Conservation (phyloP, 1,140 invertebrate genomes). For the Brachionus rotundiformis region DNA sequence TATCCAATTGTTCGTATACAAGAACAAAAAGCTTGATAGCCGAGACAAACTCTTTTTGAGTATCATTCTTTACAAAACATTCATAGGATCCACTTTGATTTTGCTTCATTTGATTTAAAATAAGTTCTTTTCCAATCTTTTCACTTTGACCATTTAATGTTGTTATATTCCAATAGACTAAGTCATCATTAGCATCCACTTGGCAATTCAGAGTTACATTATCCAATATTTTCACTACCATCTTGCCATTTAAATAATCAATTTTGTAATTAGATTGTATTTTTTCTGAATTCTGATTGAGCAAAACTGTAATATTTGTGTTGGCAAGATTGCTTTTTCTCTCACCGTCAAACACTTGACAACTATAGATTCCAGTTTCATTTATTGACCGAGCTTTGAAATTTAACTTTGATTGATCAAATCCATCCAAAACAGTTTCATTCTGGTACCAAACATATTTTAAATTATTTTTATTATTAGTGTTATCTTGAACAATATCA, state of each 20-base stretch:
- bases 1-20: neutral
- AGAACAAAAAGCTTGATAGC: neutral
- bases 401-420: neutral
- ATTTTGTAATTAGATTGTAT: neutral
- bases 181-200: neutral
- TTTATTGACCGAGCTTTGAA: neutral
- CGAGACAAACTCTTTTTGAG: neutral
- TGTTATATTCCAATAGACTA: neutral
- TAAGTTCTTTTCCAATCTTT: neutral
- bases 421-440: neutral
- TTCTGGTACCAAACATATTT: neutral
- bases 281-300: neutral
- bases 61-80: neutral
- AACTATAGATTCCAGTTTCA: neutral
- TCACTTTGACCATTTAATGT: neutral
- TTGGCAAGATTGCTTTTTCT: neutral
- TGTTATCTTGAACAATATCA: neutral
- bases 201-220: neutral
- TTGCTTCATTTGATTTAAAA: neutral
- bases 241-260: neutral
- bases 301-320: neutral
- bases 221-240: neutral
- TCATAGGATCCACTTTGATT: slow-evolving; percentile 12
- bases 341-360: neutral
- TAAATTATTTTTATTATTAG: neutral